phyloP scores from a whole-genome alignment of 1,140 invertebrate species.

The Drosophila grimshawi region DNA sequence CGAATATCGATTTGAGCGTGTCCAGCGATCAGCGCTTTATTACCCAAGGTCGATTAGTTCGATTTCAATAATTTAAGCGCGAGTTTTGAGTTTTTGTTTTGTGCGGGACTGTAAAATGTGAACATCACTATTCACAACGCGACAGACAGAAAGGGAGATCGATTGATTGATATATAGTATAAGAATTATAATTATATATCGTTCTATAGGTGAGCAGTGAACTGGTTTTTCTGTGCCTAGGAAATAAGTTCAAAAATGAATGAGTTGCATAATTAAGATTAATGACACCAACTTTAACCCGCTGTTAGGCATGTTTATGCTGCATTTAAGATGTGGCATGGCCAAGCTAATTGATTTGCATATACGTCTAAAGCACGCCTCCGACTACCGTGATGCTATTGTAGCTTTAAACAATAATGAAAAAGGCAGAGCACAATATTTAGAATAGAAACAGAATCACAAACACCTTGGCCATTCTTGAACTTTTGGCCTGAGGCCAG shows the following conservation, averaged over 20 bases:
- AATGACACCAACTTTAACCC: slow-evolving; percentile 29
- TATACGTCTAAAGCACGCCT: slow-evolving; percentile 33
- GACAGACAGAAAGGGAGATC: slow-evolving; percentile 42
- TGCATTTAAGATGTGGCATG: slow-evolving; percentile 36
- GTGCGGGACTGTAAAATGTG: slow-evolving; percentile 46
- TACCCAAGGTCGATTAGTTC: slow-evolving; percentile 58
- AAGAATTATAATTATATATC: slow-evolving; percentile 12
- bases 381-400: slow-evolving; percentile 46
- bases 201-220: slow-evolving; percentile 34
- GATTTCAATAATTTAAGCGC: slow-evolving; percentile 34
- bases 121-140: neutral
- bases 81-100: slow-evolving; percentile 32
- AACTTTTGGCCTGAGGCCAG: slow-evolving; percentile 47
- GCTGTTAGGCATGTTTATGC: slow-evolving; percentile 19
- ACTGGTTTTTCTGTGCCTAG: slow-evolving; percentile 59
- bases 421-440: too few species aligned
- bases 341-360: slow-evolving; percentile 46
- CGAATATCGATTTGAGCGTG: slow-evolving; percentile 8
- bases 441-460: neutral
- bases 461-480: slow-evolving; percentile 45
- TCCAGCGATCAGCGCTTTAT: slow-evolving; percentile 29
- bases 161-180: slow-evolving; percentile 54
- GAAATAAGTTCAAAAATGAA: slow-evolving; percentile 32
- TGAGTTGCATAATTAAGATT: slow-evolving; percentile 46
- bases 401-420: slow-evolving; percentile 1